Conservation (phyloP, 1,140 invertebrate genomes). For the Cydia fagiglandana region DNA sequence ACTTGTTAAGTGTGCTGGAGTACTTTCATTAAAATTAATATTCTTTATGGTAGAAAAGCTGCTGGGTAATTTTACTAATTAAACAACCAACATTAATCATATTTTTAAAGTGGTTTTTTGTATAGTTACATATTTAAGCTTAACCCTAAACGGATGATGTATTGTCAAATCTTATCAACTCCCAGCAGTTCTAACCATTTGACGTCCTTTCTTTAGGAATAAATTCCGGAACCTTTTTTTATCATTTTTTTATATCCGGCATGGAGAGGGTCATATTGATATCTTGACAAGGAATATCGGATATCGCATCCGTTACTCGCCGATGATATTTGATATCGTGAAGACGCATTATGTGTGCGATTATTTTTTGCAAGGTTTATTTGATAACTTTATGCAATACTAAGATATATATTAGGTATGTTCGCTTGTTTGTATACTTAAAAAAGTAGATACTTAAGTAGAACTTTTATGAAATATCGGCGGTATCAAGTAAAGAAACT, state of each 20-base stretch:
- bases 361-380: neutral
- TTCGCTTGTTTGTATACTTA: no score
- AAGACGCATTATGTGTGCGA: conserved; percentile 30
- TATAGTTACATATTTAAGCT: neutral
- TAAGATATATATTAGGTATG: no score
- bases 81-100: no score
- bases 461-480: no score
- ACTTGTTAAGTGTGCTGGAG: neutral
- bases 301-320: conserved; percentile 47
- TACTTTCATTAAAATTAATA: neutral
- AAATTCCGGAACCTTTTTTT: conserved; percentile 2
- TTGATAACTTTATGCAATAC: neutral
- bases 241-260: conserved; percentile 39
- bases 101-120: neutral
- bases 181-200: neutral
- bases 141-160: neutral
- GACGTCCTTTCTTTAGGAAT: neutral
- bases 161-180: neutral
- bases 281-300: conserved; percentile 40
- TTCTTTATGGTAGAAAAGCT: neutral
- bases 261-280: conserved; percentile 33
- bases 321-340: conserved; percentile 36
- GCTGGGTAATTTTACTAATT: no score
- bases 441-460: no score
- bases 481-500: no score